These are phyloP conservation scores for Zele albiditarsus DNA, from an alignment of 2,888 invertebrate species.

Conservation along the genomic window DNA sequence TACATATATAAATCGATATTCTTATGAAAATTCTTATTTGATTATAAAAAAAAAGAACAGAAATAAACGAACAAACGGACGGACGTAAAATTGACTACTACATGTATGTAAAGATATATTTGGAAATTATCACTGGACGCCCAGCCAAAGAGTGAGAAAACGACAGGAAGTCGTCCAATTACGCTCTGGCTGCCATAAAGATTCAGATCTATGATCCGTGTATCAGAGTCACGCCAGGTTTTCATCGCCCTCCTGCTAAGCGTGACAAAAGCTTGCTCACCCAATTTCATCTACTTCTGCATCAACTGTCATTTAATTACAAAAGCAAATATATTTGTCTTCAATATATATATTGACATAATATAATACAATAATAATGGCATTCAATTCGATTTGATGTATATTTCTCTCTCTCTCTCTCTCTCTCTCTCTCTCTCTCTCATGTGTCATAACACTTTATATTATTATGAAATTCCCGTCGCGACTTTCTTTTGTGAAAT, in stretches of 20 bases:
- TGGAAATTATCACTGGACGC: neutral
- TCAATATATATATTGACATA: too few relatives aligned
- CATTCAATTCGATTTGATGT: neutral
- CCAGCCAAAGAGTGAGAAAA: slow-evolving; percentile 10
- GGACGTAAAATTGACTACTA: neutral
- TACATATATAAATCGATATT: too few relatives aligned
- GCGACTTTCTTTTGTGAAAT: neutral
- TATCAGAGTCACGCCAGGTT: slow-evolving; percentile 37
- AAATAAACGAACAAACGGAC: neutral
- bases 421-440: too few relatives aligned
- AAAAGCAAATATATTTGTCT: neutral
- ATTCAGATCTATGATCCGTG: slow-evolving; percentile 35
- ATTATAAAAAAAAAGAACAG: neutral
- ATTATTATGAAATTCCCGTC: neutral
- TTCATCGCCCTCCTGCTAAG: slow-evolving; percentile 30
- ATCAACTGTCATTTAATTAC: neutral
- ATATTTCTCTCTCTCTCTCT: neutral
- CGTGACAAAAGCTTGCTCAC: slow-evolving; percentile 27
- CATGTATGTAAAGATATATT: neutral
- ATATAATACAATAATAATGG: neutral
- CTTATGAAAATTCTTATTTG: too few relatives aligned
- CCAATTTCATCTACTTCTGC: neutral
- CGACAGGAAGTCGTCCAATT: slow-evolving; percentile 43
- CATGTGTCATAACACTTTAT: neutral
- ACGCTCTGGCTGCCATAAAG: slow-evolving; percentile 35